phyloP scores from a whole-genome alignment of 1,140 invertebrate genomes.

The Mamestra configurata region DNA sequence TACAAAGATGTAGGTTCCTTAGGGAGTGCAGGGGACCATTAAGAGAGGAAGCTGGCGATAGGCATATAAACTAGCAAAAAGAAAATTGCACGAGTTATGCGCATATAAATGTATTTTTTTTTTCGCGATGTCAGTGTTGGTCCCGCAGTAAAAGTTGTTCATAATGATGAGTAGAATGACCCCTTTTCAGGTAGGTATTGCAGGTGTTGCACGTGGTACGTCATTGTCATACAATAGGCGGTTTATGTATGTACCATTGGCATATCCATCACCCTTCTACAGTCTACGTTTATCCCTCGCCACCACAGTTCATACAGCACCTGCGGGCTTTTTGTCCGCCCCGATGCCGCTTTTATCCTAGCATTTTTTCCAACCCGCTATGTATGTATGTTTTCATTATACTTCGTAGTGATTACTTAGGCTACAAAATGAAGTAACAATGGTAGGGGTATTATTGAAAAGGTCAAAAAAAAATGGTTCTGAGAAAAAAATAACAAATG shows the following conservation, averaged over 20 bases:
- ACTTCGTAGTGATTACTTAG: slow-evolving; percentile 41
- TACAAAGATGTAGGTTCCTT: too few relatives aligned
- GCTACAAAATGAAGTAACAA: slow-evolving; percentile 32
- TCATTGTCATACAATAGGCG: too few relatives aligned
- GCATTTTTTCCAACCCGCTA: slow-evolving; percentile 2
- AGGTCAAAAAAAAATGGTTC: background rate
- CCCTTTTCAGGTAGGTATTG: too few relatives aligned
- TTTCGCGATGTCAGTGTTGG: too few relatives aligned
- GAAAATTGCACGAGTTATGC: too few relatives aligned
- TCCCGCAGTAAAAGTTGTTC: too few relatives aligned
- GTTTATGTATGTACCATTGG: background rate
- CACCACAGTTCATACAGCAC: background rate
- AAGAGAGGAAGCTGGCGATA: too few relatives aligned
- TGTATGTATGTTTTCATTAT: slow-evolving; percentile 24
- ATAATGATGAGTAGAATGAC: too few relatives aligned
- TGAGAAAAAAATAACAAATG: background rate
- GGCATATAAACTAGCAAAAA: too few relatives aligned
- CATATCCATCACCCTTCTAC: background rate
- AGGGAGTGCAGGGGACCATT: too few relatives aligned
- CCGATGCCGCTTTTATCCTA: slow-evolving; percentile 29
- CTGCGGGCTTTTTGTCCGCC: slow-evolving; percentile 7
- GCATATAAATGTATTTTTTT: too few relatives aligned
- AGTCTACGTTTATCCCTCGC: background rate
- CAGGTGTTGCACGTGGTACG: background rate
- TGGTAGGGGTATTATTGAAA: background rate